A percentile compares a stretch with the other conserved stretches of the same genome.
phyloP scores from a whole-genome alignment of 2,113 vertebrate genomes.

The Eupsittula cactorum region DNA sequence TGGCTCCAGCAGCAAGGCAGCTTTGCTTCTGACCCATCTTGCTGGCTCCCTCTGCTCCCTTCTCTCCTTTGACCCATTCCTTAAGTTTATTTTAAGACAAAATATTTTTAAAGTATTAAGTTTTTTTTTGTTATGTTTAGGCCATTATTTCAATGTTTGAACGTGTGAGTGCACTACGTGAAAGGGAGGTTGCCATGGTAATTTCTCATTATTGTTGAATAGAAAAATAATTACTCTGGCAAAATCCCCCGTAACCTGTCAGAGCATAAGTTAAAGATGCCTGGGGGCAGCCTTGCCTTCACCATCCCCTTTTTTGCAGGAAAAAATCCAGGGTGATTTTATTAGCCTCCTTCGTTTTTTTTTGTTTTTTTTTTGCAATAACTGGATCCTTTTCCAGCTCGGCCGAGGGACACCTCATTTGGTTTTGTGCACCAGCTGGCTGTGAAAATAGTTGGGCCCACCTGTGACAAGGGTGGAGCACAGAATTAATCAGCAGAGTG shows the following conservation, averaged over 20 bases:
- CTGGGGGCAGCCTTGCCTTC: constrained; percentile 73
- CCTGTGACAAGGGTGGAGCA: constrained; percentile 40
- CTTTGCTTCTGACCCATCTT: background rate
- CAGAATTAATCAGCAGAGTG: constrained; percentile 36
- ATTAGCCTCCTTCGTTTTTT: background rate
- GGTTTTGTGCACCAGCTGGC: constrained; percentile 2
- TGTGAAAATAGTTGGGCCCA: background rate
- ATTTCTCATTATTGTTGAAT: constrained; percentile 89
- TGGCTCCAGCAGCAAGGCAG: background rate
- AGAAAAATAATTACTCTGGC: constrained; percentile 87
- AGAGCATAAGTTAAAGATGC: constrained; percentile 83
- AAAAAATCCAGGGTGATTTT: background rate
- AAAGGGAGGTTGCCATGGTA: constrained; percentile 84
- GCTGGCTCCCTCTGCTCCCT: background rate
- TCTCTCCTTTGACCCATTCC: constrained; percentile 53
- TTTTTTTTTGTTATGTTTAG: constrained; percentile 62
- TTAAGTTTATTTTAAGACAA: constrained; percentile 68
- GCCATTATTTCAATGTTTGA: constrained; percentile 76
- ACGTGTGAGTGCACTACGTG: constrained; percentile 68
- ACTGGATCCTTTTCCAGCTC: constrained; percentile 41
- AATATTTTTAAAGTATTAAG: constrained; percentile 68
- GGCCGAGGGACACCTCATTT: background rate
- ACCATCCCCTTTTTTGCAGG: constrained; percentile 40
- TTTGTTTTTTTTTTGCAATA: background rate
- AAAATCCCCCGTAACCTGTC: constrained; percentile 84